Base-by-base conservation (phyloP, 2,888 invertebrate genomes). In the Leptinotarsa rubiginosa region DNA sequence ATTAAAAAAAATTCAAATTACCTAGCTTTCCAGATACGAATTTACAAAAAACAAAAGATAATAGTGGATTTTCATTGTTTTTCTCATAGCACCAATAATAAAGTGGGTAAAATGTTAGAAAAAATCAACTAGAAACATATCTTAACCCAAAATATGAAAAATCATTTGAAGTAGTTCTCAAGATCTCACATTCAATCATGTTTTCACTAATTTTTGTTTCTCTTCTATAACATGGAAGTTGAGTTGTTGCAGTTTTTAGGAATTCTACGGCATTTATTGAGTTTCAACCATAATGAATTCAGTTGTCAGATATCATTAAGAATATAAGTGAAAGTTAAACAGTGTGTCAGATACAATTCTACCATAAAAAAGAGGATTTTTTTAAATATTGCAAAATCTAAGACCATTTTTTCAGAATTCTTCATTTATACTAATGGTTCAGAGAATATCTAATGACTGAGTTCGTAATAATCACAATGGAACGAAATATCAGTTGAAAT, bases 171-270 rank as follows among this genome's bases (percentile, higher is more conserved):
- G 1, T 41, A n/a, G 25, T 31, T 16, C 16, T 56, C 18, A 56
- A 41, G 41, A 12, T 41, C 10, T 41, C 56, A 18, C 18, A 56
- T 56, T 20, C 56, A 56, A 4, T 7, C 5, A 50, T 10, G 16
- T n/a, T 41, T 41, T 41, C 41, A 41, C 41, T 41, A 50, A 0
- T 15, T 50, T 50, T 4, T n/a, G 50, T 50, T 56, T 56, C 0
- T 56, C 7, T 31, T n/a, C 2, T 10, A 31, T 16, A 7, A 62
- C 22, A 41, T 16, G 12, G 47, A 65, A 5, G 50, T 59, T 70
- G 70, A 76, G 75, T 80, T 79, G 80, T 80, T 80, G 79, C 80
- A 79, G 80, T 80, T 80, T 80, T 80, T 80, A 80, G 77, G 75
- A 78, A 54, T 59, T 74, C 31, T 12, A 5, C 7, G 62, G 62